A percentile compares a stretch with the other conserved stretches of the same genome.
These are phyloP conservation scores for Hypomecis atomaria DNA, from an alignment of 2,888 invertebrate genomes.

Conservation along the genomic window DNA sequence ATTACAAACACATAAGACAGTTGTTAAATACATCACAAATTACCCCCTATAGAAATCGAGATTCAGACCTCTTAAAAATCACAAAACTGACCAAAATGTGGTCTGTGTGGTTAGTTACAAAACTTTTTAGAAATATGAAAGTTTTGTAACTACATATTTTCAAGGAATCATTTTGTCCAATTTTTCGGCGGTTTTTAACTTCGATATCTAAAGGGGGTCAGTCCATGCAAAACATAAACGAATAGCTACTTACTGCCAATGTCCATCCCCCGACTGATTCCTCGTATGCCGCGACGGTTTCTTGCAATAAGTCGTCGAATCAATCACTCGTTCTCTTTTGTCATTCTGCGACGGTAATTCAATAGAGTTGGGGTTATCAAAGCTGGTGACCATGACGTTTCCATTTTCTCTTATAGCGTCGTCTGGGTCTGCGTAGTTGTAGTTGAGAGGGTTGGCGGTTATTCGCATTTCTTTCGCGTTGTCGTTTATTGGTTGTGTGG, in stretches of 20 bases:
- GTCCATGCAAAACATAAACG: slow-evolving; percentile 26
- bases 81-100: too few relatives aligned
- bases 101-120: too few relatives aligned
- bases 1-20: background rate
- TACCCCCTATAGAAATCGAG: too few relatives aligned
- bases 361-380: slow-evolving; percentile 90
- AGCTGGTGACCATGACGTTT: slow-evolving; percentile 86
- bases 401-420: slow-evolving; percentile 83
- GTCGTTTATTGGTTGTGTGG: slow-evolving; percentile 66
- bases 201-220: too few relatives aligned
- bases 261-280: slow-evolving; percentile 72
- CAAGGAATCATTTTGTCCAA: too few relatives aligned
- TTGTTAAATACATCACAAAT: too few relatives aligned
- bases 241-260: slow-evolving; percentile 80
- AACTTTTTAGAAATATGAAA: too few relatives aligned
- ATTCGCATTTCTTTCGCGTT: slow-evolving; percentile 87
- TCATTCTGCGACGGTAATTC: slow-evolving; percentile 86
- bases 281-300: slow-evolving; percentile 75
- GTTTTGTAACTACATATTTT: too few relatives aligned
- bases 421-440: slow-evolving; percentile 88
- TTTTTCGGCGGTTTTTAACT: too few relatives aligned
- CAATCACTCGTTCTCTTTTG: slow-evolving; percentile 75
- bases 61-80: too few relatives aligned
- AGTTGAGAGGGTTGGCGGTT: slow-evolving; percentile 90
- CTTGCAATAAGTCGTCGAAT: slow-evolving; percentile 90